A percentile compares a stretch with the other conserved stretches of the same genome.
These are phyloP conservation scores for Microhierax caerulescens DNA, from an alignment of 2,797 vertebrate species.

Conservation along the genomic window DNA sequence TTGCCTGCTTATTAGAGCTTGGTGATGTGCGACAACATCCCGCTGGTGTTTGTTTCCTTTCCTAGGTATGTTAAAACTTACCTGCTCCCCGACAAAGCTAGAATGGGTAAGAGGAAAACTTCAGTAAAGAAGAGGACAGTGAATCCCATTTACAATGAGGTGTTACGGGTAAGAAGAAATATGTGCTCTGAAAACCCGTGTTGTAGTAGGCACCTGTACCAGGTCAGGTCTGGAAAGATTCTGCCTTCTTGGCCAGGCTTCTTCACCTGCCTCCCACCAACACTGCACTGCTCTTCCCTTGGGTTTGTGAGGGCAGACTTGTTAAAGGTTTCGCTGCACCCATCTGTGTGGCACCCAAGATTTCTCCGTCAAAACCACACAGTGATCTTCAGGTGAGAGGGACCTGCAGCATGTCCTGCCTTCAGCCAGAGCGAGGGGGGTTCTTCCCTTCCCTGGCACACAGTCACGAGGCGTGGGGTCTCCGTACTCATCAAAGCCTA, in stretches of 20 bases:
- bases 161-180: constrained; percentile 64
- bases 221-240: background rate
- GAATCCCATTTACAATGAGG: constrained; percentile 74
- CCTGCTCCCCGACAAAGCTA: constrained; percentile 76
- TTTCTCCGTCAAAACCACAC: background rate
- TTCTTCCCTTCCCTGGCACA: background rate
- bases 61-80: constrained; percentile 77
- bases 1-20: background rate
- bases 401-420: background rate
- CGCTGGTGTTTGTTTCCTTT: background rate
- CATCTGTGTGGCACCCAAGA: background rate
- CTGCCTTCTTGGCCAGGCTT: background rate
- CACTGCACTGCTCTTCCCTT: background rate
- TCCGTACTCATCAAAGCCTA: background rate
- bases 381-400: background rate
- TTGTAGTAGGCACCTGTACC: background rate
- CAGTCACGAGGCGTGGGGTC: background rate
- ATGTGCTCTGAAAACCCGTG: background rate
- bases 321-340: background rate
- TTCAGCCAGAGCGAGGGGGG: background rate
- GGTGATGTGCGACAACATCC: background rate
- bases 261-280: background rate
- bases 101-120: constrained; percentile 78
- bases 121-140: constrained; percentile 75
- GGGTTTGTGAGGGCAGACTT: background rate